Base-by-base conservation (phyloP, 2,797 vertebrate species). In the Enteromius anoplus region DNA sequence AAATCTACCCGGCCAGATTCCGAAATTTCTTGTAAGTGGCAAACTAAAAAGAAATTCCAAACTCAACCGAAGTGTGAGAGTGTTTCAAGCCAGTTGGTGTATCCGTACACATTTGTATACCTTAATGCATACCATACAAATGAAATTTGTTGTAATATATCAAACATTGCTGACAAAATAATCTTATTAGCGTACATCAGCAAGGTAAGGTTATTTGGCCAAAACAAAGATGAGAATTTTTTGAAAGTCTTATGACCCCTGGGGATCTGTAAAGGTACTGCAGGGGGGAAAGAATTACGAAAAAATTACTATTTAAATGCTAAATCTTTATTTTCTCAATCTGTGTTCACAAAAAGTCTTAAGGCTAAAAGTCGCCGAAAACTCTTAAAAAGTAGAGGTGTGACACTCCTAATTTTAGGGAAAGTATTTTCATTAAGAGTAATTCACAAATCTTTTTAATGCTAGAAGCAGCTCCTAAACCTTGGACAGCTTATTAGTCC, bases 1-100 rank as follows among this genome's bases (percentile, higher is more conserved):
- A 49, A 45, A 47, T 69, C 77, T 69, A 34, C 40, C 53, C n/a
- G 15, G 23, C 15, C 42, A 70, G 60, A 66, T 58, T 64, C 37
- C 82, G 69, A 84, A 86, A 78, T 19, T 62, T 68, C 37, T 78
- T 78, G 29, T 5, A 64, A 65, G 12, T 65, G 49, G 64, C 47
- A 53, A 72, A 7, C 21, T 26, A 42, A 26, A 26, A 15, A 49
- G 7, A 79, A 78, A 78, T 14, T 1, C 8, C 49, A 69, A 53
- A 37, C 17, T 47, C 40, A 78, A 21, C 23, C 40, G 2, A 49
- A 34, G 49, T 21, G 60, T 78, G 12, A 62, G 12, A 29, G 26
- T 29, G 58, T 15, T 65, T 9, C 5, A 14, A 12, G 60, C 19
- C 29, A 34, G 12, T 21, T 32, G 40, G 4, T 49, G 66, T 23